Evolutionary conservation across 2,797 vertebrate genomes (phyloP), one percentile per base, ranked within the genome.

Genomic region (Dermochelys coriacea): DNA sequence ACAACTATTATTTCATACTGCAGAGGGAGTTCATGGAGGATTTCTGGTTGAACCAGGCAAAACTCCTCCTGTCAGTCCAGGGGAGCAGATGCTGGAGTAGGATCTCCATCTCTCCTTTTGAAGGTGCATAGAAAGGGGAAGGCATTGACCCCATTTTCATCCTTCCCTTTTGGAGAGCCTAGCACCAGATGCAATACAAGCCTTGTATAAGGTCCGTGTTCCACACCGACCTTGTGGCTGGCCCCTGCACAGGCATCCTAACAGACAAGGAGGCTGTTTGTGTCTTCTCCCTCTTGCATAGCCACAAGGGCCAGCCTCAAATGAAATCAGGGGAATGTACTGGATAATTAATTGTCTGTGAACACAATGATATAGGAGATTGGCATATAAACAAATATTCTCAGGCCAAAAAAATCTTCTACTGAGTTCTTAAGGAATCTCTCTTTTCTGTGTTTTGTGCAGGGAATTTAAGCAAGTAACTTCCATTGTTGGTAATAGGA

Each of bases 301-400:
- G 27, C 41, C 5, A 1, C 71, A 82, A 68, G 27, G 71, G 19
- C 11, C 16, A 74, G 19, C 23, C 14, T 79, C 0, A 64, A 27
- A 57, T 57, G 55, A 57, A 29, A 57, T 25, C 18, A 34, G 34
- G 61, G 25, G 18, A 75, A 54, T 18, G 47, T 27, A 50, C 93
- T 77, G 25, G 51, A 37, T n/a, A 27, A 80, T 71, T 25, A 31
- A 55, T 0, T 19, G 23, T 27, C 51, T 87, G 51, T 88, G 51
- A 41, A 49, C 25, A 45, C 12, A 74, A 15, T 0, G 0, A 10
- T 5, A 4, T 15, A 54, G 50, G 68, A 92, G 90, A 96, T 97
- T 96, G 95, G 88, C 94, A 94, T 95, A 93, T 93, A 95, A 95
- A 94, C 96, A 95, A 93, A 61, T 83, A 82, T 19, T 34, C 25